Evolutionary conservation across 2,113 vertebrate genomes (phyloP), one percentile per base, ranked within the genome.

Genomic region (Hippocampus zosterae): DNA sequence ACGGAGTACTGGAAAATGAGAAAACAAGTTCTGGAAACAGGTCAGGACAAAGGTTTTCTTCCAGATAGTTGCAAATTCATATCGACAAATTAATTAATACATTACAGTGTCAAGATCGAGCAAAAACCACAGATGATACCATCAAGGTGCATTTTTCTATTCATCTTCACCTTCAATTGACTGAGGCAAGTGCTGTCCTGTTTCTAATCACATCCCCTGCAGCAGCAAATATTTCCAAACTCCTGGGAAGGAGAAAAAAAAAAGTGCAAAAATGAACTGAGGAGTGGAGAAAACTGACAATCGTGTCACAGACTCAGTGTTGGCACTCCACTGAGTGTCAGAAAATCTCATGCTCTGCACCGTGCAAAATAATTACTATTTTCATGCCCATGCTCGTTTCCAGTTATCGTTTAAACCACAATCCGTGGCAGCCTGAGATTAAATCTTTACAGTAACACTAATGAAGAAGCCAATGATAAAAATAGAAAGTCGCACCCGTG

Each of bases 131-230:
- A 56, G 53, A 12, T 55, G 55, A 57, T 57, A 57, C 3, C 55
- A 62, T 41, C 40, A 63, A 23, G 18, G 61, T 41, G 21, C 40
- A 41, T 42, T 41, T 67, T 33, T 44, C 19, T 55, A 40, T 56
- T 55, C 15, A 60, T 75, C 27, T 5, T 37, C 29, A 40, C 56
- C 19, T 63, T 1, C 65, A 29, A n/a, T 74, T 74, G 76, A 62
- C 50, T 19, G 74, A 69, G 70, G 73, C 83, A 76, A 80, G 85
- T 82, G 69, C 67, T 12, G 69, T 85, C 86, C 62, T 84, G 85
- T 79, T 83, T 16, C 63, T 79, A 81, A 83, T 78, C 78, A 82
- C 55, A 64, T 65, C 75, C 72, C 83, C 77, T 82, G 80, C 73
- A 87, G 84, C 75, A 69, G 57, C 52, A 64, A 18, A 67, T 72